phyloP scores from a whole-genome alignment of 2,797 vertebrate species.

The Galago senegalensis region DNA sequence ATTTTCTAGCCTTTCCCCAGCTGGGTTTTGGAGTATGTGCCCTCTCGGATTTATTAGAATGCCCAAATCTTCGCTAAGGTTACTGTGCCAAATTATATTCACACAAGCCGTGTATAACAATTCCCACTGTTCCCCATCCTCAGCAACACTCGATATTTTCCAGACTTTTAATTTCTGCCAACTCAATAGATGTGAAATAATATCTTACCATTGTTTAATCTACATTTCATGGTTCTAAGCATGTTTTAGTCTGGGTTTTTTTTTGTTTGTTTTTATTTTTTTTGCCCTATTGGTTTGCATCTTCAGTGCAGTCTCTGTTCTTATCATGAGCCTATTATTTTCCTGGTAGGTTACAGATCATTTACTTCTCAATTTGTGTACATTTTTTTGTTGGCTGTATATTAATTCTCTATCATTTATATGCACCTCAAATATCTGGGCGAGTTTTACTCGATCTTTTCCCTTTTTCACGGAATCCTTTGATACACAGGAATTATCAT shows the following conservation, averaged over 20 bases:
- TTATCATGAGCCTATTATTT: background rate
- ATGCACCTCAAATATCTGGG: background rate
- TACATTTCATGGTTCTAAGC: background rate
- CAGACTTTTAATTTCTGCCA: background rate
- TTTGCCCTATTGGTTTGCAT: background rate
- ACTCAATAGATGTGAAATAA: background rate
- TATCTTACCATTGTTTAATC: background rate
- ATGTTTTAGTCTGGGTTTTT: background rate
- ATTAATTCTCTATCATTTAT: background rate
- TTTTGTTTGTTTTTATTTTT: background rate
- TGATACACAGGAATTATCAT: background rate
- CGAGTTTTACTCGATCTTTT: background rate
- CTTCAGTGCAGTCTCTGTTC: background rate
- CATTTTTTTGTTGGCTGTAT: background rate
- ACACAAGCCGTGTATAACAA: background rate
- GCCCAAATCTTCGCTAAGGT: background rate
- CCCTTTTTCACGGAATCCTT: background rate
- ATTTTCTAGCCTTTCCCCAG: constrained; percentile 36
- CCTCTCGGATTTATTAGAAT: background rate
- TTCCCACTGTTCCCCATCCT: background rate
- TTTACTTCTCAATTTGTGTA: constrained; percentile 15
- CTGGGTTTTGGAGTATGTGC: background rate
- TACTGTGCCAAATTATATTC: background rate
- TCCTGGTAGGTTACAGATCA: background rate
- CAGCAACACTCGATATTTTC: background rate